phyloP scores from a whole-genome alignment of 2,797 vertebrate genomes.

The Momotus momota region DNA sequence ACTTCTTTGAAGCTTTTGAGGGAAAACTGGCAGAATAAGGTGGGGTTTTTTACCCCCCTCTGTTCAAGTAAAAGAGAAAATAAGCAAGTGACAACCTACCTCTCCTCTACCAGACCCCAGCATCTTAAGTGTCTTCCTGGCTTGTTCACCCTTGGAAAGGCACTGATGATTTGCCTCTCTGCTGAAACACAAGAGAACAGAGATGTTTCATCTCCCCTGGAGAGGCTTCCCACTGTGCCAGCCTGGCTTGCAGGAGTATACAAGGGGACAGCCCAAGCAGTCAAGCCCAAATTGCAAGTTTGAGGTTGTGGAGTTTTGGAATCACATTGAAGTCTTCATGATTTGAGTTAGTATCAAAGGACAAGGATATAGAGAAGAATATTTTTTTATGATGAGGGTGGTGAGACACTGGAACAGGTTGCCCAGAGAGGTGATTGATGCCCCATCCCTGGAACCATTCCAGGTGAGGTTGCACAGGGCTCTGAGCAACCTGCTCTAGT shows the following conservation, averaged over 20 bases:
- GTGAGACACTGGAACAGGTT: neutral
- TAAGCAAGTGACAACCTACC: conserved; percentile 62
- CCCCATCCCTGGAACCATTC: neutral
- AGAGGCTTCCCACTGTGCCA: fast-evolving
- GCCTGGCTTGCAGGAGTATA: fast-evolving
- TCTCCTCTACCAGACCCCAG: conserved; percentile 72
- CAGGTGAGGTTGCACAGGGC: too few species aligned
- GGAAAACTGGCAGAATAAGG: neutral
- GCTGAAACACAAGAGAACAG: conserved; percentile 78
- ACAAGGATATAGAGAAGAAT: neutral
- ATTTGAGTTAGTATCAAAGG: neutral
- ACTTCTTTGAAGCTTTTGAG: conserved; percentile 18
- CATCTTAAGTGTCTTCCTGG: conserved; percentile 71
- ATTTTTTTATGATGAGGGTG: neutral
- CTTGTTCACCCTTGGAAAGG: conserved; percentile 70
- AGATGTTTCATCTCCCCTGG: conserved; percentile 4
- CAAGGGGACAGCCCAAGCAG: neutral
- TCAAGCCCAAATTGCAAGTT: neutral
- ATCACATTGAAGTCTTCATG: neutral
- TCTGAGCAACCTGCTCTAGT: too few species aligned
- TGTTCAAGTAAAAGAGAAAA: neutral
- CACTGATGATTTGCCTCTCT: conserved; percentile 75
- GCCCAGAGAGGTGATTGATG: neutral
- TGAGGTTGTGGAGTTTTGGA: fast-evolving
- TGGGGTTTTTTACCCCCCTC: neutral